A percentile compares a stretch with the other conserved stretches of the same genome.
phyloP scores from a whole-genome alignment of 2,113 vertebrate species.

The Brevimyrus niger region DNA sequence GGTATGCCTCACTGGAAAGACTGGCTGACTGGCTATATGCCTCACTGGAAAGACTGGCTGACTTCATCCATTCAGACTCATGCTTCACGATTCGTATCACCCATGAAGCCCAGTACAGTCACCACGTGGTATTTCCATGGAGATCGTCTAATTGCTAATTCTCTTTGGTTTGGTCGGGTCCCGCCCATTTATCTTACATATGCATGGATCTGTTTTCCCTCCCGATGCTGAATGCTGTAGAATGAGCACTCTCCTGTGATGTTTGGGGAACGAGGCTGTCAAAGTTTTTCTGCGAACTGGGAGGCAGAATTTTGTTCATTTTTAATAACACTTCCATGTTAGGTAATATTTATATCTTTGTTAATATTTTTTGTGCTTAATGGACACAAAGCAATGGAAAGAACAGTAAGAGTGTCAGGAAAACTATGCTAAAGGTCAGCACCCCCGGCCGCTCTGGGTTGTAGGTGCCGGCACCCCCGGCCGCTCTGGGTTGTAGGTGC shows the following conservation, averaged over 20 bases:
- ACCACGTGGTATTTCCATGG: background rate
- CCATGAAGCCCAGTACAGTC: background rate
- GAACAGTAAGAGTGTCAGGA: background rate
- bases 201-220: background rate
- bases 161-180: background rate
- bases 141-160: background rate
- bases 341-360: background rate
- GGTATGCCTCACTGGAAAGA: background rate
- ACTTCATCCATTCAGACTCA: background rate
- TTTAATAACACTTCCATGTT: background rate
- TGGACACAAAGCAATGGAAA: background rate
- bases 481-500: background rate
- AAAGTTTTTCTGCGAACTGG: background rate
- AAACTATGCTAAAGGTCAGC: background rate
- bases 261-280: background rate
- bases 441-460: background rate
- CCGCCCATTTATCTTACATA: background rate
- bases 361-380: background rate
- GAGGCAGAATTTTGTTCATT: background rate
- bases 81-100: background rate
- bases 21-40: background rate
- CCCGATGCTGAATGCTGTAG: background rate
- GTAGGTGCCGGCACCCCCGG: too few relatives aligned
- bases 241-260: background rate
- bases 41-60: background rate